Conservation (phyloP, 2,888 invertebrate species). For the Cremastinae sp. region DNA sequence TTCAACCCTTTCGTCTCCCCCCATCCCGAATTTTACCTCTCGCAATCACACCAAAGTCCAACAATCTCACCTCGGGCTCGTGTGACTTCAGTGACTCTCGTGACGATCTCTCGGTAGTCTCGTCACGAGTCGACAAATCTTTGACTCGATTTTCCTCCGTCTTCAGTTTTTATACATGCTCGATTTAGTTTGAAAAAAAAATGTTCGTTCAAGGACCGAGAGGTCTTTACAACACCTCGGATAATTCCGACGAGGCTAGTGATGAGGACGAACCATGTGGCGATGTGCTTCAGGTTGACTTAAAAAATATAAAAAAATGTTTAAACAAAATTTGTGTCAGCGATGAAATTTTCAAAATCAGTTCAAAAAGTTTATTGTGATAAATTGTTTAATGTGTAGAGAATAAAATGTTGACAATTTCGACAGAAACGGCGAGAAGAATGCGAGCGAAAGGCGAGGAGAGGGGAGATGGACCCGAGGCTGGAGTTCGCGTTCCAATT, state of each 20-base stretch:
- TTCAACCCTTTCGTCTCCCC: constrained; percentile 55
- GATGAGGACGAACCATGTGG: constrained; percentile 74
- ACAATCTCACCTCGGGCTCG: constrained; percentile 39
- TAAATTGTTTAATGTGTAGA: too few relatives aligned
- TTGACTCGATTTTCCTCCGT: not conserved
- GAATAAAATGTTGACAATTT: constrained; percentile 19
- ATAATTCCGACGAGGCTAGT: constrained; percentile 73
- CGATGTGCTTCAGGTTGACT: constrained; percentile 77
- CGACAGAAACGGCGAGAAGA: constrained; percentile 89
- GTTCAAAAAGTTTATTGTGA: too few relatives aligned
- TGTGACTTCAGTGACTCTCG: constrained; percentile 57
- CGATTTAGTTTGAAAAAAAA: not conserved
- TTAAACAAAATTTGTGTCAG: not conserved
- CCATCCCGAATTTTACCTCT: constrained; percentile 45
- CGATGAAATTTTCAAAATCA: too few relatives aligned
- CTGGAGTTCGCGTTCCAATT: constrained; percentile 95
- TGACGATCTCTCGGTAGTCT: constrained; percentile 38
- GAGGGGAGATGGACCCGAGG: constrained; percentile 95
- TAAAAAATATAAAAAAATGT: not conserved
- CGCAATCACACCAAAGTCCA: constrained; percentile 40
- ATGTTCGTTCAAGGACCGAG: constrained; percentile 77
- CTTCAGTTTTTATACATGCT: not conserved
- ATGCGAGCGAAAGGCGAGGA: constrained; percentile 94
- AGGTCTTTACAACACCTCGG: constrained; percentile 69
- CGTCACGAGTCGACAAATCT: not conserved